Evolutionary conservation across 2,113 vertebrate genomes (phyloP), one percentile per base, ranked within the genome.

Genomic region (Cryptoleucopteryx plumbea): DNA sequence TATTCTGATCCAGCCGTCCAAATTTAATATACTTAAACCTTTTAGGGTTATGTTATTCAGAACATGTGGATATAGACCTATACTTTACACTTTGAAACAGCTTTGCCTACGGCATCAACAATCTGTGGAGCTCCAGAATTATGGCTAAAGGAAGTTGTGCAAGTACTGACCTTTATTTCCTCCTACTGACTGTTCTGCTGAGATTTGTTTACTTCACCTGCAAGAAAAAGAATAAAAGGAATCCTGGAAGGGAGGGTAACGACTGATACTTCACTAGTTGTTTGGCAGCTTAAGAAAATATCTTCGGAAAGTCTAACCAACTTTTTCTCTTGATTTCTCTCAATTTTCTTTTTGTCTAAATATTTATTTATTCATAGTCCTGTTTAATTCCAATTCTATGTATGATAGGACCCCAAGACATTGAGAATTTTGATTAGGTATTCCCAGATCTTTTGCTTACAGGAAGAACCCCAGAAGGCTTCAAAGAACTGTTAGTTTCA

Each of bases 21-120:
- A 68, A 79, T 77, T 77, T 77, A 68, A 94, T 92, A 71, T 43
- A 74, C 80, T 89, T 95, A 80, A 94, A 92, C 67, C 36, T 90
- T 93, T 88, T 92, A 88, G 25, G 38, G n/a, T 55, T 81, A 62
- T 0, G 0, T 63, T 91, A 74, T 77, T 90, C 47, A 80, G 56
- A 67, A 61, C 25, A n/a, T 58, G 67, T 62, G 73, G 58, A 52
- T 88, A 34, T 38, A 88, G 52, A 80, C 78, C 56, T 75, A 58
- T 82, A 88, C 66, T 77, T 91, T 53, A 80, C 63, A 71, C 72
- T 95, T 88, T 71, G 58, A 95, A 92, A 88, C 8, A 86, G 58
- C 58, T 94, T 89, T 96, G 85, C 79, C 88, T 88, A 43, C 1
- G 4, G 82, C 81, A 67, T 94, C 84, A 89, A 86, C 84, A 96